phyloP scores from a whole-genome alignment of 2,113 vertebrate genomes.

The Orientallactaga bullata region DNA sequence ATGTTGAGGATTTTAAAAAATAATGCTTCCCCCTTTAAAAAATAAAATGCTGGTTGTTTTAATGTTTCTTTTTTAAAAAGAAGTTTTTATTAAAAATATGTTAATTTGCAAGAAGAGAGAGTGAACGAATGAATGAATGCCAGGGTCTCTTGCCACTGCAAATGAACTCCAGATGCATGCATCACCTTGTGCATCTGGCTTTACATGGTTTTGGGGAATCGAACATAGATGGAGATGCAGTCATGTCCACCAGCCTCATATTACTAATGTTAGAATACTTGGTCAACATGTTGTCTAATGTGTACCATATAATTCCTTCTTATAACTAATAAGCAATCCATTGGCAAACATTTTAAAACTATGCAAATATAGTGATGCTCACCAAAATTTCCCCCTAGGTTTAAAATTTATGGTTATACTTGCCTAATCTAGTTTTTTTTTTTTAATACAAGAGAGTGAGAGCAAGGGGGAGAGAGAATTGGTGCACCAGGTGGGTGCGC shows the following conservation, averaged over 20 bases:
- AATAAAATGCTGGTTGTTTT: neutral
- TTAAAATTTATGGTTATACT: neutral
- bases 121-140: no score
- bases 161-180: no score
- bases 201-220: no score
- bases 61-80: neutral
- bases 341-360: slow-evolving; percentile 52
- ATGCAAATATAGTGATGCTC: neutral
- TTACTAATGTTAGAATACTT: slow-evolving; percentile 4
- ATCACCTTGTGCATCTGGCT: no score
- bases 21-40: neutral
- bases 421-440: slow-evolving; percentile 10
- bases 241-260: neutral
- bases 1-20: slow-evolving; percentile 21
- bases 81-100: no score
- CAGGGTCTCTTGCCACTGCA: no score
- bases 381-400: slow-evolving; percentile 17
- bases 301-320: slow-evolving; percentile 19
- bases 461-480: no score
- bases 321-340: slow-evolving; percentile 7
- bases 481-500: no score
- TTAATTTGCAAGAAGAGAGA: no score
- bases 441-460: no score
- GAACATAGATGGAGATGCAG: neutral
- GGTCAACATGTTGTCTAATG: neutral